Base-by-base conservation (phyloP, 2,888 invertebrate species). In the Cerastis leucographa region DNA sequence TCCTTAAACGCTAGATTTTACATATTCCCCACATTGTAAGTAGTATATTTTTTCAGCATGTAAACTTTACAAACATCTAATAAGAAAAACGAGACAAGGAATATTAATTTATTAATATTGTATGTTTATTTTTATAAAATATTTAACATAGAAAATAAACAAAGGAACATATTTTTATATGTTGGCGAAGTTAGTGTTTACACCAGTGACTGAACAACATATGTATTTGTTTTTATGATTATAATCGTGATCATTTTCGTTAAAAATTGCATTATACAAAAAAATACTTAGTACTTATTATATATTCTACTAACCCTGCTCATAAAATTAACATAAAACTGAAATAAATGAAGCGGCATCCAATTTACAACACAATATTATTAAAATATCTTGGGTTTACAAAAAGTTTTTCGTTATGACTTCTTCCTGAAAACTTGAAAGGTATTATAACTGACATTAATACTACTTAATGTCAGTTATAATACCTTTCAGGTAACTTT, bases 121-220 rank as follows among this genome's bases (percentile, higher is more conserved):
- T 42, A 72, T 35, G 35, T 29, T 29, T 29, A 51, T 51, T 69
- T 40, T 54, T n/a, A 17, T 29, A 56, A 42, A 73, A 29, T 54
- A 19, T 42, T 54, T 8, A 1, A 40, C 8, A 64, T 40, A n/a
- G n/a, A n/a, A n/a, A 42, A 42, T 17, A 64, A 64, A 64, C n/a
- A 56, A 29, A 56, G 7, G 1, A 1, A 17, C 1, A 1, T 25
- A 6, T 17, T 71, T 25, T 71, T 35, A 54, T 51, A 17, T 44
- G 22, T 71, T 42, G 29, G 0, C 0, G 12, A 17, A 54, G 54
- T 44, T 56, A 35, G 11, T 40, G 4, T 46, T 44, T 14, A 71
- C 29, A 29, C 12, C 4, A 22, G 71, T 29, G 17, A 8, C 25
- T 29, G 29, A 61, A 44, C 68, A 42, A 71, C 19, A 49, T 42